Base-by-base conservation (phyloP, 2,888 invertebrate species). In the Drosophila ezoana region DNA sequence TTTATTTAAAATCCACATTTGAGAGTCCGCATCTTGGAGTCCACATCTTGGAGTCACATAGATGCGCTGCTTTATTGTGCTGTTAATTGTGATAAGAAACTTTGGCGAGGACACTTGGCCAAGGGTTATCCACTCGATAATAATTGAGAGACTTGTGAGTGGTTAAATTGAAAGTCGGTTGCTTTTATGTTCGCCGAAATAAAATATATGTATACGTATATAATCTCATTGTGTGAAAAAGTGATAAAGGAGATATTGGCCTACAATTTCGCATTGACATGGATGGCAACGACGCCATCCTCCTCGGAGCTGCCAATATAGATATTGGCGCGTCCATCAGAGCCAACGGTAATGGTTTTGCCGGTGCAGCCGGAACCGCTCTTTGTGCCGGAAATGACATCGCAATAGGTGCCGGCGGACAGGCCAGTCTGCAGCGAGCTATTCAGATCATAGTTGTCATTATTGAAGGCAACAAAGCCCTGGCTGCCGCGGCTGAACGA, bases 351-450 rank as follows among this genome's bases (percentile, higher is more conserved):
- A 4, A 92, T 66, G 14, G 65, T 48, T 70, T 90, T 90, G 28
- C 92, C 92, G 4, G 90, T 86, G 72, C 92, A 92, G 20, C 67
- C 58, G n/a, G 84, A 84, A 14, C 83, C 89, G 38, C 84, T 90
- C 84, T 93, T 93, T 10, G 91, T 87, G 1, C 97, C 97, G 18
- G 96, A 95, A 75, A 97, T 96, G 14, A 98, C 93, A 91, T 98
- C 98, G 90, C 98, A 98, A 91, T 98, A 98, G 1, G 89, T 93
- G 35, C 98, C 98, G 51, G 95, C 93, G 5, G 96, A 95, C 13
- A 98, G 93, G 60, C 95, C 95, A 0, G 95, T 96, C 92, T 95
- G 91, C 1, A 91, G 74, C 2, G 90, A 94, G 76, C 93, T 92
- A 59, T 94, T 94, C 35, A 97, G 85, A 79, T 95, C 94, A 44